Percentiles rank a stretch among this genome's conserved stretches.
phyloP scores from a whole-genome alignment of 2,797 vertebrate genomes.

The Enteromius mattozi region DNA sequence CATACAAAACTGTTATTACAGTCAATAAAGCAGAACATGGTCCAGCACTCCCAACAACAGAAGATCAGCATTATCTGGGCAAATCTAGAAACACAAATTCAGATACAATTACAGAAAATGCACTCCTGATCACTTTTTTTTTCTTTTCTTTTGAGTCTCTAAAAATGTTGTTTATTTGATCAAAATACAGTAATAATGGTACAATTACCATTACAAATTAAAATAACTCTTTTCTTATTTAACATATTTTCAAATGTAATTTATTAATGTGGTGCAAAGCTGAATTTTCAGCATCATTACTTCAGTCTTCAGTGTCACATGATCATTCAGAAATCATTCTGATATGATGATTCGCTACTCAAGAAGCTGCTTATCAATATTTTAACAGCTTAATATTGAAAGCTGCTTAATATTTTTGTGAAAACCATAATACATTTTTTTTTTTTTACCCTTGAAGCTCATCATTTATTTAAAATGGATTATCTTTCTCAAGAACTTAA shows the following conservation, averaged over 20 bases:
- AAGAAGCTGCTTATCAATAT: not conserved
- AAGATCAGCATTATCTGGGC: not conserved
- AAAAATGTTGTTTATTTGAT: not conserved
- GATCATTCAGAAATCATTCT: not conserved
- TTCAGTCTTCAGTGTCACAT: not conserved
- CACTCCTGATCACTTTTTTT: not conserved
- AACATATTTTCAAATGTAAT: not conserved
- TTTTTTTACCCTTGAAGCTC: too few relatives aligned
- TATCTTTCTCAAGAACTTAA: not conserved
- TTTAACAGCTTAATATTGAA: not conserved
- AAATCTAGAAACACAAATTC: not conserved
- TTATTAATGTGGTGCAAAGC: not conserved
- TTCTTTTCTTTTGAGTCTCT: not conserved
- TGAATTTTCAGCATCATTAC: not conserved
- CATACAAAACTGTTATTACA: not conserved
- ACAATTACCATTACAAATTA: not conserved
- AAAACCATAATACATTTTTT: not conserved
- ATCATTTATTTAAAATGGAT: not conserved
- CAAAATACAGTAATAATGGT: not conserved
- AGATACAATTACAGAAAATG: not conserved
- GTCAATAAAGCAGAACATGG: not conserved
- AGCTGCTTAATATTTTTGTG: not conserved
- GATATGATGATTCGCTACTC: not conserved
- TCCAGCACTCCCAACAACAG: not conserved
- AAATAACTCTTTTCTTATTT: not conserved